A percentile compares a stretch with the other conserved stretches of the same genome.
These are phyloP conservation scores for Stenoptilia bipunctidactyla DNA, from an alignment of 2,888 invertebrate species.

Conservation along the genomic window DNA sequence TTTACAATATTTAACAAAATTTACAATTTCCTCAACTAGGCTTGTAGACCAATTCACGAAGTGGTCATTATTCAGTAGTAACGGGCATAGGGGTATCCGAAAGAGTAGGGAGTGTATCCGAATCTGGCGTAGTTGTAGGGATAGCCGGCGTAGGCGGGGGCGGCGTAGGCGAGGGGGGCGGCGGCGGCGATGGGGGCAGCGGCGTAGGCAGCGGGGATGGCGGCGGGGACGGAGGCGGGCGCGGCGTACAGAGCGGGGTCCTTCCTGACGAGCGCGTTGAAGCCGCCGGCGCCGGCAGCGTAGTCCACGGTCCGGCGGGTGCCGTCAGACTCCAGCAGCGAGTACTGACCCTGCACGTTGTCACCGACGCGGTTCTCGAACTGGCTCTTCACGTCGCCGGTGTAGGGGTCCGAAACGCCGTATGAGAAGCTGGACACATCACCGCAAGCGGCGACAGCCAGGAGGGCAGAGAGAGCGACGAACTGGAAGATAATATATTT, in stretches of 20 bases:
- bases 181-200: background rate
- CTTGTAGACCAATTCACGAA: background rate
- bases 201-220: slow-evolving; percentile 9
- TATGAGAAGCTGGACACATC: slow-evolving; percentile 31
- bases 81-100: slow-evolving; percentile 20
- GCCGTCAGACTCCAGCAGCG: slow-evolving; percentile 48
- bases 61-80: slow-evolving; percentile 9
- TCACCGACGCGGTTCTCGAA: slow-evolving; percentile 46
- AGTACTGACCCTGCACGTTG: slow-evolving; percentile 51
- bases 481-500: no score
- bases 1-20: background rate
- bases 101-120: slow-evolving; percentile 14
- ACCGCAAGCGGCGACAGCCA: slow-evolving; percentile 3
- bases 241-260: slow-evolving; percentile 36
- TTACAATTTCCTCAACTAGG: background rate
- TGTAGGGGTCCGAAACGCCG: slow-evolving; percentile 48
- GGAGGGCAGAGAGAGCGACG: slow-evolving; percentile 1
- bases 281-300: slow-evolving; percentile 47
- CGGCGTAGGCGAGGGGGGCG: background rate
- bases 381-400: slow-evolving; percentile 54
- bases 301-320: slow-evolving; percentile 52
- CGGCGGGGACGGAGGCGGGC: slow-evolving; percentile 15
- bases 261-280: slow-evolving; percentile 53
- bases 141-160: slow-evolving; percentile 1
- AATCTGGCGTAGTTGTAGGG: slow-evolving; percentile 6